phyloP scores from a whole-genome alignment of 1,140 invertebrate genomes.

The Carcinoscorpius rotundicauda region DNA sequence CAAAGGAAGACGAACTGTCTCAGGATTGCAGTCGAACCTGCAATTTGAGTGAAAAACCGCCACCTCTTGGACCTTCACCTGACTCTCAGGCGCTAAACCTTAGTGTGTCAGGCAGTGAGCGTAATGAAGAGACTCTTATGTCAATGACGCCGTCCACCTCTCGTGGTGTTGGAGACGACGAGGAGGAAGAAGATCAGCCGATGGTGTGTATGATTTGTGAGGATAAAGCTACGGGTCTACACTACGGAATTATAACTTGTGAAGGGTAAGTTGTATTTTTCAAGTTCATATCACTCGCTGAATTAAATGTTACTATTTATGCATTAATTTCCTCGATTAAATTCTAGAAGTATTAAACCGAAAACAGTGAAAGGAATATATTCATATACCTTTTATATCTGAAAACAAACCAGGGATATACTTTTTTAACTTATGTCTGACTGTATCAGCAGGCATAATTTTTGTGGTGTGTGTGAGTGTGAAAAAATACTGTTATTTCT shows the following conservation, averaged over 20 bases:
- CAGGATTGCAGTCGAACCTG: background rate
- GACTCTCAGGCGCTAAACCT: conserved; percentile 17
- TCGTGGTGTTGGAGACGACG: conserved; percentile 3
- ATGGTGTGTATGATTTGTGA: conserved; percentile 98
- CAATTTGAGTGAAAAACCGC: background rate
- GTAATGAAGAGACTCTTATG: no score
- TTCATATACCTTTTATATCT: no score
- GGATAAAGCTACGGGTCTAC: conserved; percentile 91
- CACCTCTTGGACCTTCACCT: background rate
- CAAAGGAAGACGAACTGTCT: background rate
- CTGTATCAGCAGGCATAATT: no score
- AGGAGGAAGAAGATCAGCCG: conserved; percentile 52
- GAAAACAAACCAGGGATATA: no score
- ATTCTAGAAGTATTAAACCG: no score
- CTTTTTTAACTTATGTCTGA: no score
- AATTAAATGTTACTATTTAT: no score
- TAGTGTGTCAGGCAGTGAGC: conserved; percentile 34
- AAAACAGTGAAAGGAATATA: no score
- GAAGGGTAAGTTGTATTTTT: conserved; percentile 54
- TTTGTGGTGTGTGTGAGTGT: no score
- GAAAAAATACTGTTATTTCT: no score
- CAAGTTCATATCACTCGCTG: no score
- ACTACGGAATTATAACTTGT: conserved; percentile 95
- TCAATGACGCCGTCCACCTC: conserved; percentile 26
- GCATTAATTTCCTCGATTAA: no score